A percentile compares a stretch with the other conserved stretches of the same genome.
phyloP scores from a whole-genome alignment of 2,888 invertebrate species.

The Synergus japonicus region DNA sequence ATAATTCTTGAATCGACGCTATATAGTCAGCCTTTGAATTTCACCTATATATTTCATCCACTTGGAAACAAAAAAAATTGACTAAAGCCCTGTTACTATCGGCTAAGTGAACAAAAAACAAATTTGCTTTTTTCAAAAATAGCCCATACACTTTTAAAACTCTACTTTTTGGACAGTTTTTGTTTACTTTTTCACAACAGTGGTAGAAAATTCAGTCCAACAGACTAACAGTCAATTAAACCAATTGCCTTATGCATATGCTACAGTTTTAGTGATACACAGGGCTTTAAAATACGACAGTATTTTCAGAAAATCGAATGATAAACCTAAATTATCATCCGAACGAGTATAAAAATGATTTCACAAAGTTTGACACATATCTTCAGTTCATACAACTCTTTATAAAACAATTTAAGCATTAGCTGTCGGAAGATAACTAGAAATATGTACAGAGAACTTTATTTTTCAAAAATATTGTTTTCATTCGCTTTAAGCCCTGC shows the following conservation, averaged over 20 bases:
- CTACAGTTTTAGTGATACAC: constrained; percentile 8
- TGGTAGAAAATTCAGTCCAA: constrained; percentile 17
- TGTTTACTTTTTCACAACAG: background rate
- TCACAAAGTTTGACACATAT: constrained; percentile 30
- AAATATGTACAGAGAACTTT: constrained; percentile 4
- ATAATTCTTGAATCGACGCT: background rate
- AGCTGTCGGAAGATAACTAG: constrained; percentile 13
- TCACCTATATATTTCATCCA: background rate
- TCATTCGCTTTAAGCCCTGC: constrained; percentile 5
- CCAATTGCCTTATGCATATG: too few species aligned
- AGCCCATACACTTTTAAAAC: background rate
- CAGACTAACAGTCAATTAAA: too few species aligned
- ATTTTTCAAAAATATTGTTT: background rate
- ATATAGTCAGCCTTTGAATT: background rate
- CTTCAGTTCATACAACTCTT: constrained; percentile 3
- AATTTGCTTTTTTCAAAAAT: constrained; percentile 4
- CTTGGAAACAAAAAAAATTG: background rate
- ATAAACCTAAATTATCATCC: constrained; percentile 2
- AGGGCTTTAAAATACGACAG: constrained; percentile 3
- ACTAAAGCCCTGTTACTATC: background rate
- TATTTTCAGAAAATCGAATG: constrained; percentile 9
- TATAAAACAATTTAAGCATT: constrained; percentile 20
- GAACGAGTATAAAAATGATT: constrained; percentile 21
- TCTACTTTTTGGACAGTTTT: constrained; percentile 3
- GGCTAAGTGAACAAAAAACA: constrained; percentile 1